phyloP scores from a whole-genome alignment of 2,113 vertebrate species.

The Crocuta crocuta region DNA sequence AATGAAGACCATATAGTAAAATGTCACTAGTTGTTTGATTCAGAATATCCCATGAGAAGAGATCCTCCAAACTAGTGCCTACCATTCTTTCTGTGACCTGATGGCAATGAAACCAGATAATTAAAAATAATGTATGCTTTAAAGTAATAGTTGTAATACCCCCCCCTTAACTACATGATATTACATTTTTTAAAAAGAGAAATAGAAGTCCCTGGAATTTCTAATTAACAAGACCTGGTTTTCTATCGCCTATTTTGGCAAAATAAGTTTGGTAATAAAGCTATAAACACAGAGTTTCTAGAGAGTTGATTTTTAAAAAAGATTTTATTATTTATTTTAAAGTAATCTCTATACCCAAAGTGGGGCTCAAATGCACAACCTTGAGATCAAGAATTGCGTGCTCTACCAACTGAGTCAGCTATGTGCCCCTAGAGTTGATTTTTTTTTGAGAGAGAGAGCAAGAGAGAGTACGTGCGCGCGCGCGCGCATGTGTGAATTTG shows the following conservation, averaged over 20 bases:
- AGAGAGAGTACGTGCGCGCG: rapidly evolving
- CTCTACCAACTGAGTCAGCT: too few species aligned
- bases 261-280: conserved; percentile 43
- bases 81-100: not conserved
- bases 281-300: not conserved
- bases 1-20: not conserved
- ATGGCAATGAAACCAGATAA: not conserved
- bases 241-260: conserved; percentile 16
- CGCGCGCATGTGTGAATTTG: too few species aligned
- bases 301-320: not conserved
- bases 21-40: not conserved
- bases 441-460: too few species aligned
- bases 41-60: not conserved
- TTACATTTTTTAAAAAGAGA: conserved; percentile 14
- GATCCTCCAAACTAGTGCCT: not conserved
- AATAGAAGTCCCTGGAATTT: not conserved
- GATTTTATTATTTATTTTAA: too few species aligned
- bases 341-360: too few species aligned
- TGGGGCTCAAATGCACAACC: too few species aligned
- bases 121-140: conserved; percentile 8
- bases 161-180: not conserved
- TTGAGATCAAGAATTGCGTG: too few species aligned
- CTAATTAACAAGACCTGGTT: not conserved
- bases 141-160: conserved; percentile 27
- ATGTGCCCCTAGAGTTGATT: too few species aligned